Conservation (phyloP, 2,113 vertebrate species). For the Xenus cinereus region DNA sequence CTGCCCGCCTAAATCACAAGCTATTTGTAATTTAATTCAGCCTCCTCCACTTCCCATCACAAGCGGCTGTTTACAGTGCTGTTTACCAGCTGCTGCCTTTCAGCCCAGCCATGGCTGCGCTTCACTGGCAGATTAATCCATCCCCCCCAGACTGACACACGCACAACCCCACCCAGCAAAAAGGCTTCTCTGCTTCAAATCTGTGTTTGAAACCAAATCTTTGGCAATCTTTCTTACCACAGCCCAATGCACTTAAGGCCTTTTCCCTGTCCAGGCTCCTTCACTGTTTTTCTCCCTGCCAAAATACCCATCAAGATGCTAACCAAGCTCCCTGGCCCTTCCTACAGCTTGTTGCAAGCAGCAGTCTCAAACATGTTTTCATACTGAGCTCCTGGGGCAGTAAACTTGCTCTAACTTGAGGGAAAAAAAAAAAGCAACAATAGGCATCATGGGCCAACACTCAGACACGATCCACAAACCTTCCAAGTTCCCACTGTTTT, state of each 20-base stretch:
- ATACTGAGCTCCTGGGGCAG: background rate
- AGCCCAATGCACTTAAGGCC: background rate
- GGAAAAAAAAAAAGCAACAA: background rate
- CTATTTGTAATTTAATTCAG: background rate
- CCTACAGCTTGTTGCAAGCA: background rate
- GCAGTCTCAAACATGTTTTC: accelerated
- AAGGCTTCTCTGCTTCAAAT: background rate
- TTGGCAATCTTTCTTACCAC: background rate
- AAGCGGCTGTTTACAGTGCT: background rate
- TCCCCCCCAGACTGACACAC: no score
- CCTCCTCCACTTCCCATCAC: background rate
- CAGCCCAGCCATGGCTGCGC: background rate
- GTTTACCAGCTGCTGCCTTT: background rate
- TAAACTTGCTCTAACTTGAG: background rate
- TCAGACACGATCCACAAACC: accelerated
- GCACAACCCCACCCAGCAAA: background rate
- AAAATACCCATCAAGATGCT: background rate
- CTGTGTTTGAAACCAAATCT: background rate
- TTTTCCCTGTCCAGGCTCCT: background rate
- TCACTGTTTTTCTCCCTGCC: background rate
- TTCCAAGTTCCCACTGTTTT: background rate
- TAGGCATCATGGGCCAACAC: background rate
- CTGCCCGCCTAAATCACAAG: background rate
- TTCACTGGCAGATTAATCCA: background rate
- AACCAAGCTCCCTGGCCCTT: background rate